Evolutionary conservation across 1,140 invertebrate genomes (phyloP).

Genomic region (Neodiprion lecontei): DNA sequence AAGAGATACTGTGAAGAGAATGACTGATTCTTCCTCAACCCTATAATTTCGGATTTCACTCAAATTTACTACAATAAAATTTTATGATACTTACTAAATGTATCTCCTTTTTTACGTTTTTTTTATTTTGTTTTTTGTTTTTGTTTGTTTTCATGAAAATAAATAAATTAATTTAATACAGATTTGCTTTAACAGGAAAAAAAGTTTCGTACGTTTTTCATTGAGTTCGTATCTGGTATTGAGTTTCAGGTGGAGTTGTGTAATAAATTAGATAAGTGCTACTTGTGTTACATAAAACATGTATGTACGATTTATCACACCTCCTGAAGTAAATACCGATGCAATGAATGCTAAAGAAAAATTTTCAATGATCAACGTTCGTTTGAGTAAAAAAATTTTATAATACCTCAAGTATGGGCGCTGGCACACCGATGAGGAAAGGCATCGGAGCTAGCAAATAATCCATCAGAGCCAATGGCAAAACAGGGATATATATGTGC

Average conservation of each 20-base stretch:
- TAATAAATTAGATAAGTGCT: too few species aligned
- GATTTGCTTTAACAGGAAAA: too few species aligned
- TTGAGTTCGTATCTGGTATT: too few species aligned
- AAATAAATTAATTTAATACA: neutral
- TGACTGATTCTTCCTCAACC: too few species aligned
- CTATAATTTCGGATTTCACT: too few species aligned
- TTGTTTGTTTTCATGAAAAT: conserved; percentile 5
- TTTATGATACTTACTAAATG: neutral
- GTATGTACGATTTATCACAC: too few species aligned
- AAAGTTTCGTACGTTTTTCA: too few species aligned
- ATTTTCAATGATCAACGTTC: neutral
- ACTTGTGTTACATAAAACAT: too few species aligned
- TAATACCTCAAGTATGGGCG: conserved; percentile 79
- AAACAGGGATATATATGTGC: conserved; percentile 94
- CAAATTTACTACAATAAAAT: neutral
- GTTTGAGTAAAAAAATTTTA: neutral
- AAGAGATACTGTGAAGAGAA: too few species aligned
- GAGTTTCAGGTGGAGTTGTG: too few species aligned
- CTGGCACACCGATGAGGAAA: conserved; percentile 92
- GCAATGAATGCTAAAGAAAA: too few species aligned
- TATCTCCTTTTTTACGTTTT: neutral
- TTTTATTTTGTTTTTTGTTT: neutral
- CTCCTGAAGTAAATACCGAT: too few species aligned
- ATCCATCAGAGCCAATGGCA: conserved; percentile 87
- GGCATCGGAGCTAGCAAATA: conserved; percentile 95